Evolutionary conservation across 1,140 invertebrate species (phyloP).

Genomic region (Drosophila biarmipes): DNA sequence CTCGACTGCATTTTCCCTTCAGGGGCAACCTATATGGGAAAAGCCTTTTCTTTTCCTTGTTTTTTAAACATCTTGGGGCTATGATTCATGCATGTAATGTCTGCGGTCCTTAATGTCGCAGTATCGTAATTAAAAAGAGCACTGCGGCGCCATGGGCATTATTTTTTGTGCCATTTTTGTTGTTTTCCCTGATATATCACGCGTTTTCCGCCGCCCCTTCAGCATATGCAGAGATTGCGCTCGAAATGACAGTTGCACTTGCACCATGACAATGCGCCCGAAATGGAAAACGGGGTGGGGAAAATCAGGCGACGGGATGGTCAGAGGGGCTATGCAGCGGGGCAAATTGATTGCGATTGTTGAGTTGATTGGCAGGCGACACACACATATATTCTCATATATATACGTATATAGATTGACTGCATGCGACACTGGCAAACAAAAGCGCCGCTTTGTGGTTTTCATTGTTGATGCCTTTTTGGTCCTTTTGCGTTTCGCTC

Average conservation of each 20-base stretch:
- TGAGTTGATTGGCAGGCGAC: conserved; percentile 82
- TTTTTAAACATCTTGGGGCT: conserved; percentile 23
- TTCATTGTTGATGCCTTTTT: conserved; percentile 59
- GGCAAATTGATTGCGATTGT: conserved; percentile 82
- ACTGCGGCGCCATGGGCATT: conserved; percentile 56
- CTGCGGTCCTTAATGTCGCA: conserved; percentile 71
- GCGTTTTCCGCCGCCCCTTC: neutral
- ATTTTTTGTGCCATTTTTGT: conserved; percentile 27
- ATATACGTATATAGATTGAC: conserved; percentile 50
- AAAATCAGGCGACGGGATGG: conserved; percentile 4
- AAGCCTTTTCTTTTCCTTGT: neutral
- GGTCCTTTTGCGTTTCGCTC: neutral
- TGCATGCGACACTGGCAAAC: conserved; percentile 72
- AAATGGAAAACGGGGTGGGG: conserved; percentile 23
- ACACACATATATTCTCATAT: conserved; percentile 34
- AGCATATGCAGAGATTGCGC: conserved; percentile 52
- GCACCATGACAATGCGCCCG: conserved; percentile 60
- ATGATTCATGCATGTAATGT: conserved; percentile 56
- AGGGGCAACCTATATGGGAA: neutral
- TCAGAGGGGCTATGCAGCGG: conserved; percentile 39
- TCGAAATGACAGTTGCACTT: conserved; percentile 71
- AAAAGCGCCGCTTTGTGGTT: conserved; percentile 76
- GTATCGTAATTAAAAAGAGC: conserved; percentile 80
- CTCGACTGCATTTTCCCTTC: neutral
- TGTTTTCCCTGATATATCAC: conserved; percentile 53